These are phyloP conservation scores for Gnathonemus longibarbis DNA, from an alignment of 2,113 vertebrate species.

Conservation along the genomic window DNA sequence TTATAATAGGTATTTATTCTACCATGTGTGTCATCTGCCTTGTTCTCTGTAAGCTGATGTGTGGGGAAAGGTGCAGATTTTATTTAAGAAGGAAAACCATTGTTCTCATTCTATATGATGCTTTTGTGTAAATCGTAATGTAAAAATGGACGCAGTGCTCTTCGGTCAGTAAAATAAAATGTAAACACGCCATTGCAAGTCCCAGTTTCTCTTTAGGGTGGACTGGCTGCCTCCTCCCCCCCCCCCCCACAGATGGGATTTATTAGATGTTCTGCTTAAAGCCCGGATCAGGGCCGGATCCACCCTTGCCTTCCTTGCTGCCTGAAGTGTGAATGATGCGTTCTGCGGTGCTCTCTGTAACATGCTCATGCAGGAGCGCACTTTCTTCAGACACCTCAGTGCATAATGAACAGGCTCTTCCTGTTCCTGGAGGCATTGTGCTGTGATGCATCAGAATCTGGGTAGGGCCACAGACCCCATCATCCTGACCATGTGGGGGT, in stretches of 20 bases:
- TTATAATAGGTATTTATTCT: not conserved
- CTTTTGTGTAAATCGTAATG: not conserved
- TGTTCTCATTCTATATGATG: not conserved
- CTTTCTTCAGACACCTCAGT: not conserved
- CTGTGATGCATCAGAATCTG: not conserved
- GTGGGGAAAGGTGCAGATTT: not conserved
- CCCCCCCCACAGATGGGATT: not conserved
- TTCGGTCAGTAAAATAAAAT: not conserved
- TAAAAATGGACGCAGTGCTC: not conserved
- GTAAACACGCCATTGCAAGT: not conserved
- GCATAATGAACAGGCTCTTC: not conserved
- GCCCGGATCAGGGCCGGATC: not conserved
- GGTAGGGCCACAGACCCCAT: not conserved
- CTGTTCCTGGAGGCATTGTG: not conserved
- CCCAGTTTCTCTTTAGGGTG: not conserved
- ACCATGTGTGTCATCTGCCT: not conserved
- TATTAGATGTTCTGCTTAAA: not conserved
- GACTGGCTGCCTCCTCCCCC: not conserved
- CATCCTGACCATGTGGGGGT: not conserved
- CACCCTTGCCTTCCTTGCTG: not conserved
- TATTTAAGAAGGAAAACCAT: not conserved
- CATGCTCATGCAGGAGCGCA: not conserved
- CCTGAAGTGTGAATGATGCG: not conserved
- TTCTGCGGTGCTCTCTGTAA: not conserved
- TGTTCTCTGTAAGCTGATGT: not conserved